Evolutionary conservation across 1,140 invertebrate species (phyloP).

Genomic region (Meloidogyne floridensis): DNA sequence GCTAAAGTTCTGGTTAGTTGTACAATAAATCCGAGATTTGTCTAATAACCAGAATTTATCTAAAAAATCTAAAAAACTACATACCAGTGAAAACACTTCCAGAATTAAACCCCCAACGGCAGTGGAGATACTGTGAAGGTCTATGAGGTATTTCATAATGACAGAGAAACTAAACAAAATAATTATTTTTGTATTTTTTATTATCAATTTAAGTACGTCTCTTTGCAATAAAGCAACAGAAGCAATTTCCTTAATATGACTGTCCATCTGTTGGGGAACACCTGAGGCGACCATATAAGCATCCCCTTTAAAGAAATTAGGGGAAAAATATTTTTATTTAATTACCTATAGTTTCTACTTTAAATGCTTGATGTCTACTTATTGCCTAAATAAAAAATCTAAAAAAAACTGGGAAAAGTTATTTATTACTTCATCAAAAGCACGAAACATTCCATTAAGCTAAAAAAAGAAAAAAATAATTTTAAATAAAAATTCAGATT

Average conservation of each 20-base stretch:
- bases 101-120: constrained; percentile 56
- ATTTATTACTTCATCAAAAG: constrained; percentile 39
- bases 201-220: constrained; percentile 32
- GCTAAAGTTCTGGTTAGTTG: too few species aligned
- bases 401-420: neutral
- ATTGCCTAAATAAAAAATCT: constrained; percentile 30
- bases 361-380: constrained; percentile 48
- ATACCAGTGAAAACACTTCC: constrained; percentile 51
- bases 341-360: constrained; percentile 54
- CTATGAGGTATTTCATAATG: constrained; percentile 53
- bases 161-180: constrained; percentile 43
- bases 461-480: neutral
- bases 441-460: constrained; percentile 56
- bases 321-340: neutral
- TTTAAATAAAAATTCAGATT: neutral
- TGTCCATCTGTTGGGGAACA: constrained; percentile 51
- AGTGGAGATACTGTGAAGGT: constrained; percentile 49
- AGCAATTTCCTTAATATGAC: constrained; percentile 51
- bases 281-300: constrained; percentile 55
- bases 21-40: too few species aligned
- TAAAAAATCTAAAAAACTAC: neutral
- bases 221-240: constrained; percentile 52
- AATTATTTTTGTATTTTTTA: neutral
- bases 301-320: constrained; percentile 36
- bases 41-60: too few species aligned